These are phyloP conservation scores for Pionites leucogaster DNA, from an alignment of 2,113 vertebrate genomes.

Conservation along the genomic window DNA sequence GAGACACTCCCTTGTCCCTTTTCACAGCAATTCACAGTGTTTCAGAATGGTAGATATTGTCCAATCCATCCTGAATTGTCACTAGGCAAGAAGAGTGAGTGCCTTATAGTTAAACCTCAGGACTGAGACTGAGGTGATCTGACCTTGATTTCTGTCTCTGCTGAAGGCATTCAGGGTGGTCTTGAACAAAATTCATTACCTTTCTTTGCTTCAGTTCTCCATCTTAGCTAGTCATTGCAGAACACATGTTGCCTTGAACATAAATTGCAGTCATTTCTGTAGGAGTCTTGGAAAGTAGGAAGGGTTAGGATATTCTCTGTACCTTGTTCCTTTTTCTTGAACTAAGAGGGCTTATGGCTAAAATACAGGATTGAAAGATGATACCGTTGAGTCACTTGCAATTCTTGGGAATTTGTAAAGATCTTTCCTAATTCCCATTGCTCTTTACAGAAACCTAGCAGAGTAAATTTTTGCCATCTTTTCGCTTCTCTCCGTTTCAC, in stretches of 20 bases:
- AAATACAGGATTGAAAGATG: neutral
- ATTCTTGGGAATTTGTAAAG: neutral
- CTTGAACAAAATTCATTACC: neutral
- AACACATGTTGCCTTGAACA: neutral
- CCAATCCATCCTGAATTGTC: conserved; percentile 2
- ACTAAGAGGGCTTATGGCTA: neutral
- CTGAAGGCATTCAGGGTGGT: neutral
- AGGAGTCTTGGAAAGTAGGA: neutral
- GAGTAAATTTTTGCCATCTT: neutral
- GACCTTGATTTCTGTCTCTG: neutral
- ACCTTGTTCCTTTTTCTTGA: neutral
- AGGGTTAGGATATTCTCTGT: neutral
- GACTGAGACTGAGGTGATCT: neutral
- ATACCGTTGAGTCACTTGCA: neutral
- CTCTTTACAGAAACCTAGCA: neutral
- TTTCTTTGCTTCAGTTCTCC: neutral
- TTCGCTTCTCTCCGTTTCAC: neutral
- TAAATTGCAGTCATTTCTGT: neutral
- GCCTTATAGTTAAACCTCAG: neutral
- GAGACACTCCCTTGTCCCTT: neutral
- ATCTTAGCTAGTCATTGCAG: neutral
- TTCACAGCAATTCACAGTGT: neutral
- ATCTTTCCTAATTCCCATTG: neutral
- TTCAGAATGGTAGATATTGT: neutral
- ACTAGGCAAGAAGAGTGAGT: neutral